Evolutionary conservation across 2,797 vertebrate genomes (phyloP).

Genomic region (Scolopax bukidnonensis): DNA sequence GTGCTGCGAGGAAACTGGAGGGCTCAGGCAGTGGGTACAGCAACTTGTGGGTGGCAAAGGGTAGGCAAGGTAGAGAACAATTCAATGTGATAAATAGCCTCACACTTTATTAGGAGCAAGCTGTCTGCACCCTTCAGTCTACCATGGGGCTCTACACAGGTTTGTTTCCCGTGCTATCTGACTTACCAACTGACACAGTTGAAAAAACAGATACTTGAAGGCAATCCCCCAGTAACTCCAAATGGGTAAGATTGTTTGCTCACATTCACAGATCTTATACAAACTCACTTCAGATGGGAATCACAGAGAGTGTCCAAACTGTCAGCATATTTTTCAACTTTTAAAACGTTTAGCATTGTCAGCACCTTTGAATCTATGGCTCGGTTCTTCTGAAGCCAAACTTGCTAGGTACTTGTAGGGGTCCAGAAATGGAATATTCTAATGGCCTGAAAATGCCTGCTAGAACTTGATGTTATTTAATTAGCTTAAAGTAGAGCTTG

Average conservation of each 20-base stretch:
- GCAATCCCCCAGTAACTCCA: not conserved
- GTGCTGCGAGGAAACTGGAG: not conserved
- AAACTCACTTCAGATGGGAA: not conserved
- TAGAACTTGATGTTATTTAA: slow-evolving; percentile 24
- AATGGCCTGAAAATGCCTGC: not conserved
- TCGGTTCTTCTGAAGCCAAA: not conserved
- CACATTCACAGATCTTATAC: not conserved
- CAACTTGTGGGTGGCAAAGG: not conserved
- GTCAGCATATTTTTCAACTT: not conserved
- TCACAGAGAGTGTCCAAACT: not conserved
- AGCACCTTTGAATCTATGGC: not conserved
- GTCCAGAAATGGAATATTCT: slow-evolving; percentile 24
- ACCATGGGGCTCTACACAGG: not conserved
- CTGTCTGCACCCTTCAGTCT: not conserved
- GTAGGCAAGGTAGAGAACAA: not conserved
- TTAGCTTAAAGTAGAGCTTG: slow-evolving; percentile 33
- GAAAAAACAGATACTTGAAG: not conserved
- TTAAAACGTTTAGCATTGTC: not conserved
- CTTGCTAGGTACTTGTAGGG: not conserved
- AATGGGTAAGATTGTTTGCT: not conserved
- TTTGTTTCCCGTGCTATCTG: not conserved
- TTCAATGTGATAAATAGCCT: not conserved
- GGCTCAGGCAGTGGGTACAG: not conserved
- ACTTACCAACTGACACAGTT: not conserved
- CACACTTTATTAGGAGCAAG: not conserved